These are phyloP conservation scores for Sesamia inferens DNA, from an alignment of 2,888 invertebrate species.

Conservation along the genomic window DNA sequence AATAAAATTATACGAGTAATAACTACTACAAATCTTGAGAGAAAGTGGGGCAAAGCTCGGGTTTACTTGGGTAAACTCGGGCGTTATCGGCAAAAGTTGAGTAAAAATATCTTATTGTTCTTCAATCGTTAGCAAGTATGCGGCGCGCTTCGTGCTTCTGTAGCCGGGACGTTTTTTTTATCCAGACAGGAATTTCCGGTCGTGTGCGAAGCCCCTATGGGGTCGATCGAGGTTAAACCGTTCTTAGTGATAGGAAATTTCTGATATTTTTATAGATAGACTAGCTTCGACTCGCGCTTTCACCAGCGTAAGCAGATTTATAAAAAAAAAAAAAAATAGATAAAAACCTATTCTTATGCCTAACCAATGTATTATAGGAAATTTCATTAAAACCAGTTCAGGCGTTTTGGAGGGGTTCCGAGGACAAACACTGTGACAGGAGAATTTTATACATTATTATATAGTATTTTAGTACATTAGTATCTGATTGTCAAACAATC, in stretches of 20 bases:
- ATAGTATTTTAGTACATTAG: too few species aligned
- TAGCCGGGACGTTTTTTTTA: constrained; percentile 59
- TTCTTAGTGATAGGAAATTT: constrained; percentile 19
- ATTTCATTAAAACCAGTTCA: too few species aligned
- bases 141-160: constrained; percentile 29
- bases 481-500: not conserved
- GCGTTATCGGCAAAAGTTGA: constrained; percentile 8
- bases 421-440: too few species aligned
- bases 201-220: constrained; percentile 52
- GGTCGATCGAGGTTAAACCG: constrained; percentile 62
- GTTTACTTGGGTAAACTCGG: too few species aligned
- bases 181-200: constrained; percentile 76
- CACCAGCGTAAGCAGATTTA: too few species aligned
- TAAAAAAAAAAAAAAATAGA: too few species aligned
- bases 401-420: too few species aligned
- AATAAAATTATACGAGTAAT: constrained; percentile 20
- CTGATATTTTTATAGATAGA: constrained; percentile 10
- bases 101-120: constrained; percentile 34
- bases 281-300: too few species aligned
- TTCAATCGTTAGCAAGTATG: constrained; percentile 27
- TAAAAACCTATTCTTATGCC: too few species aligned
- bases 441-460: too few species aligned
- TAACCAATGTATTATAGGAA: too few species aligned
- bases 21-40: constrained; percentile 18
- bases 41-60: constrained; percentile 47